phyloP scores from a whole-genome alignment of 2,113 vertebrate species.

The Prunella fulvescens region DNA sequence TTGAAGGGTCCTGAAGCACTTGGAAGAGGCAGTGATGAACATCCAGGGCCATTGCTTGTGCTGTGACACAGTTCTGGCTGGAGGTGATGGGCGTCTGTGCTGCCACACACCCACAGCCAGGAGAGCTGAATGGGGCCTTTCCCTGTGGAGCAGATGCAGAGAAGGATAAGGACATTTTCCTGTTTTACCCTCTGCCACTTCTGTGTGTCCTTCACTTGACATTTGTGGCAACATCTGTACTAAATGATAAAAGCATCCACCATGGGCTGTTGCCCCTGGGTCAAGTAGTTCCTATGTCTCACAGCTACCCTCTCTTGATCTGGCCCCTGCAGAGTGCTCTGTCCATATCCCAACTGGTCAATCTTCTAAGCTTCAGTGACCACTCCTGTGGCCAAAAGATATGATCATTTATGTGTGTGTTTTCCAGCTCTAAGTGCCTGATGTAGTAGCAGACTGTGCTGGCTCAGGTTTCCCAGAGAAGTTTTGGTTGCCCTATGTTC shows the following conservation, averaged over 20 bases:
- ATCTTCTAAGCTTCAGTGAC: neutral
- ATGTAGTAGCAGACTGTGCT: neutral
- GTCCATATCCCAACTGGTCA: neutral
- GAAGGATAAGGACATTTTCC: neutral
- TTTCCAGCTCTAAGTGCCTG: neutral
- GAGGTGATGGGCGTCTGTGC: neutral
- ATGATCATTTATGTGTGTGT: neutral
- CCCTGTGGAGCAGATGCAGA: neutral
- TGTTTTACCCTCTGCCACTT: neutral
- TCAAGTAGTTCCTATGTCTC: accelerated
- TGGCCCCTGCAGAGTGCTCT: neutral
- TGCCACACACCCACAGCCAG: too few species aligned
- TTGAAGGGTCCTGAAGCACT: neutral
- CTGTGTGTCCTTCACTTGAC: neutral
- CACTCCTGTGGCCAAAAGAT: neutral
- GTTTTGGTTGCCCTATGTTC: neutral
- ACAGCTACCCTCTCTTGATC: neutral
- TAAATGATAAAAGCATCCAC: neutral
- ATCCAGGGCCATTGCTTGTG: neutral
- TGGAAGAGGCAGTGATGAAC: neutral
- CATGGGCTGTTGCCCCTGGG: neutral
- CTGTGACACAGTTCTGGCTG: neutral
- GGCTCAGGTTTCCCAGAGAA: neutral
- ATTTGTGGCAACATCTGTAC: neutral
- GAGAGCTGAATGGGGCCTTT: neutral